phyloP scores from a whole-genome alignment of 2,113 vertebrate species.

The Probosciger aterrimus region DNA sequence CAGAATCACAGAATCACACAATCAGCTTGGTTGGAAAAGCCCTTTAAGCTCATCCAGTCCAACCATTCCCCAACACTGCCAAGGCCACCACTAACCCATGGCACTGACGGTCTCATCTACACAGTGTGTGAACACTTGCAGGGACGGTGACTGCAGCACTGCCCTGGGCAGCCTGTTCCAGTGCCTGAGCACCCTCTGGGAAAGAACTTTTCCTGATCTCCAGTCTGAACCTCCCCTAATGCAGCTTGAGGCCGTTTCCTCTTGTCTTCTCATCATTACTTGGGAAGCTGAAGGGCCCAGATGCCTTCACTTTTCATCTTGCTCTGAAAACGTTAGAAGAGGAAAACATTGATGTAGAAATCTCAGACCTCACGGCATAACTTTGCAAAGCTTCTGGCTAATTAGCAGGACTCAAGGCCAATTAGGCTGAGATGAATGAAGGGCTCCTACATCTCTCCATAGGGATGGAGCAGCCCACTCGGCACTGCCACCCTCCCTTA shows the following conservation, averaged over 20 bases:
- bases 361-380: background rate
- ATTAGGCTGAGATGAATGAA: background rate
- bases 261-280: background rate
- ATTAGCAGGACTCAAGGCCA: background rate
- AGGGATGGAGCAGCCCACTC: background rate
- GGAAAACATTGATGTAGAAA: background rate
- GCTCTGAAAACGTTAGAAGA: background rate
- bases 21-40: background rate
- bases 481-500: background rate
- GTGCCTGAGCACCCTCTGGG: background rate
- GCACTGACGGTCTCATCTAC: background rate
- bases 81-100: background rate
- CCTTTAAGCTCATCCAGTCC: background rate
- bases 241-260: background rate
- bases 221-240: background rate
- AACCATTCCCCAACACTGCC: background rate
- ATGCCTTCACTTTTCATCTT: background rate
- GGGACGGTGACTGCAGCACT: background rate
- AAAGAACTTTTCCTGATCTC: background rate
- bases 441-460: background rate
- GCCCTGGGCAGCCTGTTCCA: background rate
- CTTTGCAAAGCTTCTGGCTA: background rate
- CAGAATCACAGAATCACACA: background rate
- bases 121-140: background rate
- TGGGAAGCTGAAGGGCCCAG: background rate